These are phyloP conservation scores for Cephus pulcher DNA, from an alignment of 2,888 invertebrate species.

Conservation along the genomic window DNA sequence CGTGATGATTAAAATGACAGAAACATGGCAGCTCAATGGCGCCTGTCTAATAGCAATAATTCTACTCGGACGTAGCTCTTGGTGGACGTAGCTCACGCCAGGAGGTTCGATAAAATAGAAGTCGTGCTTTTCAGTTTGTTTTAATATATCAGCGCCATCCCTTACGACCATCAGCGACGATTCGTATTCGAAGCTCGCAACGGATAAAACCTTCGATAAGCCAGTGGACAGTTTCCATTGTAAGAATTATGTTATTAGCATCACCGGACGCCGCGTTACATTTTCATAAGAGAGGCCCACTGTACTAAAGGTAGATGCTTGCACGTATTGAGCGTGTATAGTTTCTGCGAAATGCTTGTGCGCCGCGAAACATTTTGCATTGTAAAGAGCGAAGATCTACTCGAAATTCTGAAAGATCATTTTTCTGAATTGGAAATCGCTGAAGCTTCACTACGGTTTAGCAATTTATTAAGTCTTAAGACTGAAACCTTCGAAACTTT, in stretches of 20 bases:
- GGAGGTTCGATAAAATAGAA: no score
- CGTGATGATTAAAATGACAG: neutral
- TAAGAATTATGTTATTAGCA: conserved; percentile 28
- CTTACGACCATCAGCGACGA: no score
- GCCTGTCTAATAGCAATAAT: neutral
- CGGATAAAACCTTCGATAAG: conserved; percentile 19
- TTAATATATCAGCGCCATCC: no score
- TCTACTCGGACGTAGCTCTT: neutral
- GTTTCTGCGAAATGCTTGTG: neutral
- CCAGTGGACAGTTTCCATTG: conserved; percentile 12
- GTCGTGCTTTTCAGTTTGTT: no score
- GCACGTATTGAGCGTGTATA: conserved; percentile 1
- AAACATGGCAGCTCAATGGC: neutral
- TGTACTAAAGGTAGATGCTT: neutral
- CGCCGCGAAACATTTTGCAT: neutral
- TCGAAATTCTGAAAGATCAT: no score
- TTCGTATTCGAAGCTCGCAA: no score
- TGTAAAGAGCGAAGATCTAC: no score
- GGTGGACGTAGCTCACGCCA: neutral
- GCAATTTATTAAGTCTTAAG: no score
- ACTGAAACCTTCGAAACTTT: no score
- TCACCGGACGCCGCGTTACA: conserved; percentile 21
- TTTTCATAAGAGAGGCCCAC: conserved; percentile 19
- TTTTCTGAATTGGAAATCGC: no score
- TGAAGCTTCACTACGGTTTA: no score